phyloP scores from a whole-genome alignment of 2,888 invertebrate genomes.

The Reticulitermes lucifugus region DNA sequence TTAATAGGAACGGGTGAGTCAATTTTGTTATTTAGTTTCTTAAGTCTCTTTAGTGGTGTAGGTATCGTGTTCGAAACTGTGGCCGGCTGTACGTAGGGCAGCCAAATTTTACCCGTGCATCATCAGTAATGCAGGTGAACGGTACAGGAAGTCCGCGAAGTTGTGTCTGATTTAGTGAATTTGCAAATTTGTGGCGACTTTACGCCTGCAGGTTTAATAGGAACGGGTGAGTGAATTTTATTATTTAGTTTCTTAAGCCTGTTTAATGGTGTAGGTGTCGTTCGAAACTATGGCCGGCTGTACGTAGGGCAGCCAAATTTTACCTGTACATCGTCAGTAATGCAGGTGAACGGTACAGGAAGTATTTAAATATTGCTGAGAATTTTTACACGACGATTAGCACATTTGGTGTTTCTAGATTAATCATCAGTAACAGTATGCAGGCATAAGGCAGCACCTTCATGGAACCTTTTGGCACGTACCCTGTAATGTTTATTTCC shows the following conservation, averaged over 20 bases:
- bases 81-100: neutral
- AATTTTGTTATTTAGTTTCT: neutral
- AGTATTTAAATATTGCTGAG: too few species aligned
- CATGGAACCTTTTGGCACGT: too few species aligned
- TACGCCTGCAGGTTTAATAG: neutral
- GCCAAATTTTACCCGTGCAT: neutral
- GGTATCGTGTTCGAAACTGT: neutral
- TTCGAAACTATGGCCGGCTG: neutral
- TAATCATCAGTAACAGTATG: too few species aligned
- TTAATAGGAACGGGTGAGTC: neutral
- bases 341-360: too few species aligned
- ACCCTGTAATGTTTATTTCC: too few species aligned
- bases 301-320: neutral
- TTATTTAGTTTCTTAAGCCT: neutral
- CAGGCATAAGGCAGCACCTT: too few species aligned
- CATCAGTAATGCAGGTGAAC: too few species aligned
- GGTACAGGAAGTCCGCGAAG: neutral
- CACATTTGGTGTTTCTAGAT: too few species aligned
- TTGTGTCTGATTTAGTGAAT: neutral
- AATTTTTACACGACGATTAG: too few species aligned
- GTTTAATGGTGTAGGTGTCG: neutral
- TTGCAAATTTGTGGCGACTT: neutral
- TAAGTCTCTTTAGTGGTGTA: neutral
- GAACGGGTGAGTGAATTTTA: neutral
- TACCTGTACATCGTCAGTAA: neutral